A percentile compares a stretch with the other conserved stretches of the same genome.
phyloP scores from a whole-genome alignment of 2,888 invertebrate genomes.

The Galerucella calmariensis region DNA sequence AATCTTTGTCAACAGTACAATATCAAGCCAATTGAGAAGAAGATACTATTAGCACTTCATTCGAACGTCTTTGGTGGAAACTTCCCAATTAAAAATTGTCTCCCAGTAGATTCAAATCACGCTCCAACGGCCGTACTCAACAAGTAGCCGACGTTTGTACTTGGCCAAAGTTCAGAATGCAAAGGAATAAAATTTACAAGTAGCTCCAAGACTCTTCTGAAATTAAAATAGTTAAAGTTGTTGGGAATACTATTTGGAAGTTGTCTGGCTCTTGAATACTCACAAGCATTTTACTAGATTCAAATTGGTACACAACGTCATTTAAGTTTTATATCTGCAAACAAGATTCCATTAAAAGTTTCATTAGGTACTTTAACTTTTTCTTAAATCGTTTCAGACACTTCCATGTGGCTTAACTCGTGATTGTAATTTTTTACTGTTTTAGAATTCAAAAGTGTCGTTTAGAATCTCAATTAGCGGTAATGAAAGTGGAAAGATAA shows the following conservation, averaged over 20 bases:
- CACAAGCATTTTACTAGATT: neutral
- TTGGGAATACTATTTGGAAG: neutral
- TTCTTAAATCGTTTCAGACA: neutral
- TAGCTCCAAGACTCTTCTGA: neutral
- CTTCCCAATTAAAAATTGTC: neutral
- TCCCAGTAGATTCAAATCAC: neutral
- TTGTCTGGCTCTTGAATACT: neutral
- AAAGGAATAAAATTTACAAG: neutral
- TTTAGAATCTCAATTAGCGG: neutral
- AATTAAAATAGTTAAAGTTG: neutral
- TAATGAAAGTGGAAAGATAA: no score
- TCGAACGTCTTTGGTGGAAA: neutral
- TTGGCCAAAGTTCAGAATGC: neutral
- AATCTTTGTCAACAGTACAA: constrained; percentile 39
- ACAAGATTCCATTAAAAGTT: constrained; percentile 7
- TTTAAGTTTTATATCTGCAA: neutral
- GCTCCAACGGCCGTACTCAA: neutral
- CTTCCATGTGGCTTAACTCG: neutral
- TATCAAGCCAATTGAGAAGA: neutral
- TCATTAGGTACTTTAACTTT: neutral
- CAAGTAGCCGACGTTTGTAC: neutral
- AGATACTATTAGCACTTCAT: neutral
- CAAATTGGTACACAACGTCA: neutral
- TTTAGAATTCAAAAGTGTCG: neutral
- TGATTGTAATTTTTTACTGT: neutral